A percentile compares a stretch with the other conserved stretches of the same genome.
These are phyloP conservation scores for pig (Sus scrofa) DNA, from an alignment of 2,113 vertebrate species.

Conservation along the genomic window T2T-Sscrofa CM000813.6:141514501-141515000, in stretches of 20 bases:
- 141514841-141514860: not conserved
- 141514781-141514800: not conserved
- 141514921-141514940: not conserved
- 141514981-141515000: conserved; percentile 21
- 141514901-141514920: conserved; percentile 1
- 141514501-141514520: not conserved
- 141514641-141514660: not conserved
- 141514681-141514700: not conserved
- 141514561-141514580: not conserved
- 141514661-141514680: not conserved
- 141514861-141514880: not conserved
- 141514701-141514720: not conserved
- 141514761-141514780: not conserved
- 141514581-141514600: not conserved
- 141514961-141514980: not conserved
- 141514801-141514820: not conserved
- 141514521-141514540: not conserved
- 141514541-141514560: not conserved
- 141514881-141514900: not conserved
- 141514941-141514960: not conserved
- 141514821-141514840: not conserved
- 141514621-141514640: not conserved
- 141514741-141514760: not conserved
- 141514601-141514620: not conserved
- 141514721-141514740: not conserved